Conservation (phyloP, 2,797 vertebrate species). For the Sternarchorhynchus goeldii region DNA sequence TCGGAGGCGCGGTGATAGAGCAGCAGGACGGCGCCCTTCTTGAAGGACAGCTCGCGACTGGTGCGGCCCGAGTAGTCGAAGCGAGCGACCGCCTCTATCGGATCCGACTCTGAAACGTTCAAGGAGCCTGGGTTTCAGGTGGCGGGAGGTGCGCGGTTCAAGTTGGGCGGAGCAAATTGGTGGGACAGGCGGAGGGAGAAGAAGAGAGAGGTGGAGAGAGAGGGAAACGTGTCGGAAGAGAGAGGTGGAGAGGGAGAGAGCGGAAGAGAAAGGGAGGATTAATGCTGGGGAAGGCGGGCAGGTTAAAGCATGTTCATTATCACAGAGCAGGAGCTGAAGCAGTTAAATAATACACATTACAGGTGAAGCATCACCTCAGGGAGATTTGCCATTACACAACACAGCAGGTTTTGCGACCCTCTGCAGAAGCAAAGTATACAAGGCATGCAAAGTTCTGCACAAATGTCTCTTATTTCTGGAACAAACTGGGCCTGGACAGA, state of each 20-base stretch:
- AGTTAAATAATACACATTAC: conserved; percentile 3
- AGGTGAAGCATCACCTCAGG: neutral
- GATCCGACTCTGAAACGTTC: conserved; percentile 87
- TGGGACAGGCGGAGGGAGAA: conserved; percentile 41
- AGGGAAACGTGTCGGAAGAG: neutral
- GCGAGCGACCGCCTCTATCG: conserved; percentile 89
- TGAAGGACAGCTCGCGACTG: conserved; percentile 89
- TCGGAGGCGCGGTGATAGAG: conserved; percentile 89
- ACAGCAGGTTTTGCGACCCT: neutral
- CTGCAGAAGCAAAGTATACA: neutral
- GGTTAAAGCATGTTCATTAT: conserved; percentile 48
- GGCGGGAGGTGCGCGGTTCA: neutral
- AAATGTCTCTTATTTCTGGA: too few relatives aligned
- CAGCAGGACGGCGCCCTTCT: conserved; percentile 89
- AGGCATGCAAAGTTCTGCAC: neutral
- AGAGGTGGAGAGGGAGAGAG: neutral
- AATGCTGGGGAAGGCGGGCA: conserved; percentile 45
- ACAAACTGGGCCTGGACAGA: too few relatives aligned
- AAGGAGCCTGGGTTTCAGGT: conserved; percentile 67
- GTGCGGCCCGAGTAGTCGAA: conserved; percentile 93
- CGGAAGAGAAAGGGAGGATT: conserved; percentile 4
- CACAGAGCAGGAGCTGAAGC: conserved; percentile 17
- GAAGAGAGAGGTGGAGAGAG: neutral
- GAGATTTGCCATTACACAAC: neutral
- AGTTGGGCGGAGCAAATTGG: conserved; percentile 38